Evolutionary conservation across 2,113 vertebrate genomes (phyloP).

Genomic region (Delphinus delphis): DNA sequence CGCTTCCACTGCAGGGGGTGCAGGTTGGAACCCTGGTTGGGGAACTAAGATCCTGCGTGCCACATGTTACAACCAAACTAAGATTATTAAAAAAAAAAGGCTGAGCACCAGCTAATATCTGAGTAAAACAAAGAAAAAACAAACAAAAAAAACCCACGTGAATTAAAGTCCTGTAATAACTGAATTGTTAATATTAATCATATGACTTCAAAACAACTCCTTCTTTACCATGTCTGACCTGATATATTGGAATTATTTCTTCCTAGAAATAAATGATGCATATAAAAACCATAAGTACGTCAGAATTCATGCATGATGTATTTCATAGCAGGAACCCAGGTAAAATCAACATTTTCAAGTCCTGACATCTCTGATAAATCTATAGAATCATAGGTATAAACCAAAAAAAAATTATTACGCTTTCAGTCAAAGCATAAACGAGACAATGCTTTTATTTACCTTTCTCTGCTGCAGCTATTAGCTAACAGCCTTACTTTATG

Average conservation of each 20-base stretch:
- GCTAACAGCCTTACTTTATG: slow-evolving; percentile 41
- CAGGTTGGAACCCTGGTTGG: too few species aligned
- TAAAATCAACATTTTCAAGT: slow-evolving; percentile 57
- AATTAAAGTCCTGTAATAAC: slow-evolving; percentile 30
- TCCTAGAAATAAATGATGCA: slow-evolving; percentile 38
- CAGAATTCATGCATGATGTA: slow-evolving; percentile 47
- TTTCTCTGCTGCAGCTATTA: slow-evolving; percentile 36
- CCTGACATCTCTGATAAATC: slow-evolving; percentile 60
- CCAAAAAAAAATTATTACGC: slow-evolving; percentile 15
- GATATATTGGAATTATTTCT: slow-evolving; percentile 37
- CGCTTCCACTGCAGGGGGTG: too few species aligned
- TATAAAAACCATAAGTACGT: slow-evolving; percentile 12
- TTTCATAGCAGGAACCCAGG: slow-evolving; percentile 44
- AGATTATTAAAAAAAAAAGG: background rate
- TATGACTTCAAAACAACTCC: slow-evolving; percentile 1
- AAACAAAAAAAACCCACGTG: background rate
- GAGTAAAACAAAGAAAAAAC: background rate
- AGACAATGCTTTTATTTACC: slow-evolving; percentile 42
- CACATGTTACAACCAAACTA: fast-evolving
- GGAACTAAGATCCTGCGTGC: too few species aligned
- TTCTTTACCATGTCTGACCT: background rate
- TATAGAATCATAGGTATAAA: slow-evolving; percentile 31
- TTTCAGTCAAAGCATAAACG: slow-evolving; percentile 30
- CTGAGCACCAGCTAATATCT: background rate
- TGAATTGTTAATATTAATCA: slow-evolving; percentile 27